Evolutionary conservation across 92 coral and sea anemone genomes (phyloP).

Genomic region (Parazoanthus atlanticus): DNA sequence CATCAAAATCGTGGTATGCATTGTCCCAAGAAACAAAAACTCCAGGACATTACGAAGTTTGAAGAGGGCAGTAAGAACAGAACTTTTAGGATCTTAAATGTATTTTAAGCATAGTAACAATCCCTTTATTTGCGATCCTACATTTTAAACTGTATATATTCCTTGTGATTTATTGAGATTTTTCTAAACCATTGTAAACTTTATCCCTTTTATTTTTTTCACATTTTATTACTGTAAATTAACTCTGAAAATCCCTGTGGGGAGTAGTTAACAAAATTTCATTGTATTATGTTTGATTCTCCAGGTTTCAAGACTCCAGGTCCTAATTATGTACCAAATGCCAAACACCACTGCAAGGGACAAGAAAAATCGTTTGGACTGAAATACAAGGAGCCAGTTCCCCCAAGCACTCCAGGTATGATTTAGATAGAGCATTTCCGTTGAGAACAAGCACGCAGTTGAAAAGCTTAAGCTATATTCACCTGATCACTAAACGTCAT

Average conservation of each 20-base stretch:
- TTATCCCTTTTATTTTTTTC: not conserved
- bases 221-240: not conserved
- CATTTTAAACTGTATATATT: too few species aligned
- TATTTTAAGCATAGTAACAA: too few species aligned
- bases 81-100: too few species aligned
- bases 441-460: not conserved
- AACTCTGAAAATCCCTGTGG: not conserved
- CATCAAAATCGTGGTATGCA: too few species aligned
- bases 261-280: too few species aligned
- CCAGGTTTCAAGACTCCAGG: slow-evolving; percentile 58
- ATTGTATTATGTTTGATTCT: not conserved
- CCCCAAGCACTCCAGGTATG: slow-evolving; percentile 44
- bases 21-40: too few species aligned
- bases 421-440: not conserved
- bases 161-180: not conserved
- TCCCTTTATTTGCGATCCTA: too few species aligned
- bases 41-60: too few species aligned
- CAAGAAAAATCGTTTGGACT: slow-evolving; percentile 51
- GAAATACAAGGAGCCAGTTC: slow-evolving; percentile 20
- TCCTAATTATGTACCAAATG: slow-evolving; percentile 50
- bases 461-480: too few species aligned
- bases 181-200: not conserved
- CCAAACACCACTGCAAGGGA: slow-evolving; percentile 22
- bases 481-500: too few species aligned
- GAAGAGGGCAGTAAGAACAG: too few species aligned